Evolutionary conservation across 64 coral and sea anemone species (phyloP), one percentile per base, ranked within the genome.

Genomic region (Catalaphyllia jardinei): DNA sequence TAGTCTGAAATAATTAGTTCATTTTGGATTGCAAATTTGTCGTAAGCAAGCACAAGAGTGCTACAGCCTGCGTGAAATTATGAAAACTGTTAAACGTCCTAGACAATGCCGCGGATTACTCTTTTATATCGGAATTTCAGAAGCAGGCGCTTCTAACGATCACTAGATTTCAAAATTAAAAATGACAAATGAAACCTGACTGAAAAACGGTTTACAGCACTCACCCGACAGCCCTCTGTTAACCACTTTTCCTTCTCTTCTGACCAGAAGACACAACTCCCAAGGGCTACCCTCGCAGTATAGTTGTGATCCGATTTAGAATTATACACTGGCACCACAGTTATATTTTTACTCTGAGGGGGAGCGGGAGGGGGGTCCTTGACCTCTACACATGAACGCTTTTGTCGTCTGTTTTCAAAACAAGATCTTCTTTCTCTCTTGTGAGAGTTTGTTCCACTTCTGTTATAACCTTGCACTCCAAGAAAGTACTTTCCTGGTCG

Each of bases 301-400:
- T 94, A 94, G 33, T 90, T 94, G 8, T 74, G 6, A 78, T 92
- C 90, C 4, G 54, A 77, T 63, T 12, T 67, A 9, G 92, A 24
- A 29, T 94, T 80, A 77, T 94, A 94, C 22, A 52, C 46, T 75
- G 92, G 87, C 46, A 90, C 61, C 49, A 79, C 71, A 20, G 92
- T 10, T 14, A 73, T 35, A 67, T 85, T 52, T 79, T 86, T 72
- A 24, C 72, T 39, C 10, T 49, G 17, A 10, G 64, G 50, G 19
- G 87, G 92, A 25, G 72, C 52, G 13, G 75, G 30, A 28, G 92
- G 92, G 2, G 88, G 92, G 29, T 94, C 87, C 60, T 94, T 94
- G 8, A 90, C 92, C 55, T 94, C 72, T 11, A 94, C 80, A 61
- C 92, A 94, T 4, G 92, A 94, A 9, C 88, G 46, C 75, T 71